Base-by-base conservation (phyloP, 2,113 vertebrate genomes). In the Platichthys stellatus region DNA sequence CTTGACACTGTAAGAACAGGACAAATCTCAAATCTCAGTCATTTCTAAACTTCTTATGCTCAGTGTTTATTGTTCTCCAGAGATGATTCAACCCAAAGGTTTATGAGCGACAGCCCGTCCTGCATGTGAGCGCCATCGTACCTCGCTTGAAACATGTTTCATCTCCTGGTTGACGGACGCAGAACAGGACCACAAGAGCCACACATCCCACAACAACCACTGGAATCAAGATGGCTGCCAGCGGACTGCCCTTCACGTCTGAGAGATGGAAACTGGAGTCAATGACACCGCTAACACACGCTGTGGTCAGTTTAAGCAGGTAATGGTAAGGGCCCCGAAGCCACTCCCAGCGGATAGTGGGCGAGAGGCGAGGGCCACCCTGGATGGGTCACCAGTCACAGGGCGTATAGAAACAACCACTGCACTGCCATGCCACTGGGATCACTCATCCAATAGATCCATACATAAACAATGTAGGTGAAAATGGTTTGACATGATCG, bases 81-180 rank as follows among this genome's bases (percentile, higher is more conserved):
- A 17, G 20, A 17, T 51, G 47, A 18, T 45, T 3, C 43, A 51
- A 17, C 17, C 47, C 18, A 61, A 53, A 62, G 56, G 15, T 74
- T 79, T 23, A 68, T 20, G 15, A 15, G 23, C 8, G 6, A 63
- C 40, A 54, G 13, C 15, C 17, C 18, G 38, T 63, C 35, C 24
- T 62, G 43, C 18, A 65, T 18, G 13, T 38, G 60, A 69, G 82
- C 21, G 28, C 5, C 23, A 31, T 54, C 82, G 84, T 58, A 92
- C 91, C 83, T 81, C 62, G 81, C 61, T 90, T 92, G 58, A 91
- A 84, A 68, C 79, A 88, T 0, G 61, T 75, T 58, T 87, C 64
- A 13, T 89, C 69, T 75, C 59, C 17, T 0, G 62, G 57, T 3
- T 10, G 14, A 59, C 62, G 20, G 26, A 82, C 1, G 10, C 69